Percentiles rank a stretch among this genome's conserved stretches.
Evolutionary conservation across 2,888 invertebrate species (phyloP).

Genomic region (Neoascia interrupta): DNA sequence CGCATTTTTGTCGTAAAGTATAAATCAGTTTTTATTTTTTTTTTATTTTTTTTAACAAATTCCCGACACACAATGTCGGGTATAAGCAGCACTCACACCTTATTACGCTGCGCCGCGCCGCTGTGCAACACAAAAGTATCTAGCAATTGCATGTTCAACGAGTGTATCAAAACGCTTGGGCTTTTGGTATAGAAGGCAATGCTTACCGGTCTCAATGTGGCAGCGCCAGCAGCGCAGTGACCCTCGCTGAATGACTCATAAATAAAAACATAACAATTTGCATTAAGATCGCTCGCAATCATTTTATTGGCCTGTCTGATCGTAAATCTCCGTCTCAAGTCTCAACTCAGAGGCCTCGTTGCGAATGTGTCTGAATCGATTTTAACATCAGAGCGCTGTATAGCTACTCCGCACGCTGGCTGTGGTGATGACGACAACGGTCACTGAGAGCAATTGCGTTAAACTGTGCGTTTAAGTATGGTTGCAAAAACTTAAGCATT

Average conservation of each 20-base stretch:
- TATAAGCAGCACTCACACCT: slow-evolving; percentile 64
- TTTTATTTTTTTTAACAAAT: slow-evolving; percentile 39
- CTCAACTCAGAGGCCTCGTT: background rate
- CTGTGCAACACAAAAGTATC: background rate
- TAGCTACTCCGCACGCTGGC: too few species aligned
- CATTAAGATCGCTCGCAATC: slow-evolving; percentile 79
- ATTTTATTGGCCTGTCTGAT: slow-evolving; percentile 78
- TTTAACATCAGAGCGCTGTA: too few species aligned
- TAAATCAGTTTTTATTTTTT: slow-evolving; percentile 55
- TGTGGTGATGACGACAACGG: slow-evolving; percentile 1
- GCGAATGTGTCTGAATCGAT: background rate
- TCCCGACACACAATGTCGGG: slow-evolving; percentile 55
- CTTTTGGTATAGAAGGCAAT: background rate
- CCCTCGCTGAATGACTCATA: slow-evolving; percentile 68
- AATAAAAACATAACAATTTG: slow-evolving; percentile 77
- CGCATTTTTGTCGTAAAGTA: slow-evolving; percentile 61
- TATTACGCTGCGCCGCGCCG: slow-evolving; percentile 37
- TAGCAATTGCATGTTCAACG: background rate
- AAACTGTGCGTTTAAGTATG: slow-evolving; percentile 27
- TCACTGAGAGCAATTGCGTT: slow-evolving; percentile 29
- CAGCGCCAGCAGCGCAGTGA: slow-evolving; percentile 47
- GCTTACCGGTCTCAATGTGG: slow-evolving; percentile 5
- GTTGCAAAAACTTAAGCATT: slow-evolving; percentile 35
- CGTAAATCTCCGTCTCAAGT: slow-evolving; percentile 76
- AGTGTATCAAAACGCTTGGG: background rate